A percentile compares a stretch with the other conserved stretches of the same genome.
These are phyloP conservation scores for Leptopilina clavipes DNA, from an alignment of 1,140 invertebrate genomes.

Conservation along the genomic window DNA sequence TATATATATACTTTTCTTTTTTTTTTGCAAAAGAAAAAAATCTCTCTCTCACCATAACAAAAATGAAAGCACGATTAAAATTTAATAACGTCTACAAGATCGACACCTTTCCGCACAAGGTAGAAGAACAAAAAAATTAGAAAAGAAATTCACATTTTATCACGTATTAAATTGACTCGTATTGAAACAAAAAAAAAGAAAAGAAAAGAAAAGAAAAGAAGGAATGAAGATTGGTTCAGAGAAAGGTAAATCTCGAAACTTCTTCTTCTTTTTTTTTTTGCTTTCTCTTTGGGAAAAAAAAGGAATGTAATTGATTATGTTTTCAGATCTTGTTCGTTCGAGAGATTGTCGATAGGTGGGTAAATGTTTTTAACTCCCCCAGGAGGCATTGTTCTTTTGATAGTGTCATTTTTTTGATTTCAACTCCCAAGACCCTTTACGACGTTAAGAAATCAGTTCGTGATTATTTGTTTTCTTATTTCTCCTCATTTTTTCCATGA, in stretches of 20 bases:
- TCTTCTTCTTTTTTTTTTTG: conserved; percentile 6
- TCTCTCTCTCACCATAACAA: neutral
- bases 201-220: neutral
- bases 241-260: neutral
- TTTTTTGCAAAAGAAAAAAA: neutral
- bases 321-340: neutral
- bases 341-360: conserved; percentile 1
- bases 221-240: neutral
- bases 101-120: neutral
- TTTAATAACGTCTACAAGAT: neutral
- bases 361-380: neutral
- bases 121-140: too few species aligned
- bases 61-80: neutral
- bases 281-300: neutral
- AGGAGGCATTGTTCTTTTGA: conserved; percentile 10
- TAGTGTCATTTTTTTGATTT: neutral
- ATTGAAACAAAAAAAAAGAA: neutral
- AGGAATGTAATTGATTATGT: conserved; percentile 30
- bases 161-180: neutral
- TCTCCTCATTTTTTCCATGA: neutral
- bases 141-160: neutral
- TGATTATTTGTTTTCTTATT: neutral
- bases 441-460: conserved; percentile 1
- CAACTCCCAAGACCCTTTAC: neutral
- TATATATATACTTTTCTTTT: too few species aligned